phyloP scores from a whole-genome alignment of 2,113 vertebrate genomes.

The Eclectus roratus region DNA sequence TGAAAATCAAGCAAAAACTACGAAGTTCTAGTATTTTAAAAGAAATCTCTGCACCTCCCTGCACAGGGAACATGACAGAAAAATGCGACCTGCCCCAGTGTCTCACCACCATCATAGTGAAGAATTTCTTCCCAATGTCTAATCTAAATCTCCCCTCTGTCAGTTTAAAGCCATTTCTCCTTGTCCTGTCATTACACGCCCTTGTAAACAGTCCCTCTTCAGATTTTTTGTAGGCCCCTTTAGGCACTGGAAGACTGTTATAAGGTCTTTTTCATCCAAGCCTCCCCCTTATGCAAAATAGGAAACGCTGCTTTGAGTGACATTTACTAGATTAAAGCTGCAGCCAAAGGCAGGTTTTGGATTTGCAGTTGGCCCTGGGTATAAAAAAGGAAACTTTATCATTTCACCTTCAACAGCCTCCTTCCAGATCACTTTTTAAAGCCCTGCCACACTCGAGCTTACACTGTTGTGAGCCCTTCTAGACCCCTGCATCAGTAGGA shows the following conservation, averaged over 20 bases:
- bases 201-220: neutral
- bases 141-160: neutral
- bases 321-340: neutral
- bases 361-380: neutral
- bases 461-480: neutral
- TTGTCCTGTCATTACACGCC: neutral
- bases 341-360: neutral
- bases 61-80: neutral
- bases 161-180: neutral
- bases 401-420: neutral
- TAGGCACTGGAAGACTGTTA: neutral
- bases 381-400: neutral
- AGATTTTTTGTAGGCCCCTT: neutral
- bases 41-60: neutral
- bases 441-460: neutral
- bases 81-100: neutral
- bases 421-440: neutral
- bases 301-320: neutral
- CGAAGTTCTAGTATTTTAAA: neutral
- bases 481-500: neutral
- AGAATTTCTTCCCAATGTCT: neutral
- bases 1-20: neutral
- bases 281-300: neutral
- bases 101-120: neutral
- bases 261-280: neutral